Evolutionary conservation across 2,113 vertebrate genomes (phyloP), one percentile per base, ranked within the genome.

Genomic region (Leuciscus idus): DNA sequence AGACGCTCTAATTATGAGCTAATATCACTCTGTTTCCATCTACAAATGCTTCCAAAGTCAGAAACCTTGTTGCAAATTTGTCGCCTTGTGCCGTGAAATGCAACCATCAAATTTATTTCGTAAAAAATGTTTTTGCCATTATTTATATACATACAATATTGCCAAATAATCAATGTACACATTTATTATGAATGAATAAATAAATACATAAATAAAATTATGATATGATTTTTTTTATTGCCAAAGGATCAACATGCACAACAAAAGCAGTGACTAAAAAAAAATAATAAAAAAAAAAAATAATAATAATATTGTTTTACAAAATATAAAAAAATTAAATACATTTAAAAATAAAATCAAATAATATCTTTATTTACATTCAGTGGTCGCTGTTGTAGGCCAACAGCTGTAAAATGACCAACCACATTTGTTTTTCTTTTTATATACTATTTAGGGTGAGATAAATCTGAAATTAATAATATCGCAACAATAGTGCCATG

Each of bases 11-110:
- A 81, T 76, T 88, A 66, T 81, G 66, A 59, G 68, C 62, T 48
- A 75, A 81, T 81, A 80, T 5, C 62, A 82, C 61, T 85, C 26
- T 70, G 52, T 68, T 39, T 72, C 9, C n/a, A 75, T 85, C 57
- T 82, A 10, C n/a, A 86, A 79, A 50, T 79, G 36, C 30, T 73
- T 28, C 81, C 13, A 23, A 48, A 79, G 33, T 73, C 39, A 19
- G 81, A 68, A 50, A 39, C 50, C 30, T 74, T 62, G 30, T 64
- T 76, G 59, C 59, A 46, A 74, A 74, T 21, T 2, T 48, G 10
- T 12, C 12, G 74, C 62, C 9, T 28, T 46, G 64, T 74, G 36
- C 50, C 36, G 28, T 83, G 55, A 85, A 62, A 81, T 33, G 64
- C 61, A 85, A 62, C 61, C 36, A 57, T 23, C 2, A 72, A 72